A percentile compares a stretch with the other conserved stretches of the same genome.
phyloP scores from a whole-genome alignment of 2,797 vertebrate genomes.

The Diceros bicornis region DNA sequence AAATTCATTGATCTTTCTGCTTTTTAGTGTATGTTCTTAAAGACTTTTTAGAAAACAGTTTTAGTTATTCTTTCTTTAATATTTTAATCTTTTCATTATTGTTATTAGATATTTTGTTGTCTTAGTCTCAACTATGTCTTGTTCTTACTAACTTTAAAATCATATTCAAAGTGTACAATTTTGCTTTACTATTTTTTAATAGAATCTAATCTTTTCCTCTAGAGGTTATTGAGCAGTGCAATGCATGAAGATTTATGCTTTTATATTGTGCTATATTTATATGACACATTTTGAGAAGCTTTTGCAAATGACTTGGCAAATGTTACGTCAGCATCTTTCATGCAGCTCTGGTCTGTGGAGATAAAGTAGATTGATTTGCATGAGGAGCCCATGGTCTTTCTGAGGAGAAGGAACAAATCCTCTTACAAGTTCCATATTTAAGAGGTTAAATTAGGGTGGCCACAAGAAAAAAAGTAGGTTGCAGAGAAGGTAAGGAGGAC shows the following conservation, averaged over 20 bases:
- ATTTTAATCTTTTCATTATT: background rate
- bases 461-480: background rate
- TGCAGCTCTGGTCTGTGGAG: background rate
- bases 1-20: background rate
- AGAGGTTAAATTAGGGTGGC: background rate
- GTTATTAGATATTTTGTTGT: background rate
- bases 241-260: background rate
- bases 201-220: background rate
- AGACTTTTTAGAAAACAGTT: background rate
- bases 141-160: background rate
- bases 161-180: background rate
- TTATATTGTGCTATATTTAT: conserved; percentile 20
- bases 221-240: background rate
- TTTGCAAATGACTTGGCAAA: conserved; percentile 24
- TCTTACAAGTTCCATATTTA: background rate
- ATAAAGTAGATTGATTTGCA: background rate
- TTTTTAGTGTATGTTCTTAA: background rate
- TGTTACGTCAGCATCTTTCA: background rate
- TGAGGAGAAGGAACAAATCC: background rate
- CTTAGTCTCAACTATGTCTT: background rate
- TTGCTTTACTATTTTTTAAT: background rate
- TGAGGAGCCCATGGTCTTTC: background rate
- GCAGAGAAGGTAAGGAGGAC: background rate
- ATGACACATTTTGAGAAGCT: background rate
- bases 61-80: background rate